These are phyloP conservation scores for Psilopsiagon aymara DNA, from an alignment of 2,113 vertebrate species.

Conservation along the genomic window DNA sequence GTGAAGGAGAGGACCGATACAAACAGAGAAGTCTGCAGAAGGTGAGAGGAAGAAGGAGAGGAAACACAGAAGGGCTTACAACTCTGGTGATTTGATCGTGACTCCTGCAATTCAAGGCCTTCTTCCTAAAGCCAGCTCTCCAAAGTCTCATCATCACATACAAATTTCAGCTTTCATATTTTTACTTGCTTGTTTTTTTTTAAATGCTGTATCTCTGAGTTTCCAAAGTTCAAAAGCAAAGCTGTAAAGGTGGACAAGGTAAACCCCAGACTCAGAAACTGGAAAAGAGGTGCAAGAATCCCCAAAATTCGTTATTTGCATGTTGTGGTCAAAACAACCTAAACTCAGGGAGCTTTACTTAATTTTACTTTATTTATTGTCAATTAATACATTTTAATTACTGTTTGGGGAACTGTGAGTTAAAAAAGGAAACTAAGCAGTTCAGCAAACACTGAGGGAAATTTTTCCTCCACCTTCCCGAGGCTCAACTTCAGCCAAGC, in stretches of 20 bases:
- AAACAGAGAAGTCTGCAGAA: not conserved
- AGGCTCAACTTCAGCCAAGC: not conserved
- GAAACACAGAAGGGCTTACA: not conserved
- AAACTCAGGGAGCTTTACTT: not conserved
- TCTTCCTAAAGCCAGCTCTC: not conserved
- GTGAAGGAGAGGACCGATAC: not conserved
- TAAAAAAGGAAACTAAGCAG: not conserved
- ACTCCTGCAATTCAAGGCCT: not conserved
- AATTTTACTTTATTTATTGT: not conserved
- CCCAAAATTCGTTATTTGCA: not conserved
- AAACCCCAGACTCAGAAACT: not conserved
- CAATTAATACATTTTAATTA: not conserved
- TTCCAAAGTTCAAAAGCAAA: not conserved
- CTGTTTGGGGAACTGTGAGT: not conserved
- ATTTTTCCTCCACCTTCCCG: not conserved
- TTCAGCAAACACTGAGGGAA: not conserved
- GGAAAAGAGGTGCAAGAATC: not conserved
- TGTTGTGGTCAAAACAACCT: accelerated
- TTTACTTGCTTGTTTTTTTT: not conserved
- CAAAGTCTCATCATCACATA: not conserved
- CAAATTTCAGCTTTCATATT: not conserved
- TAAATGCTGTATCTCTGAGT: not conserved
- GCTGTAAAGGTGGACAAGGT: not conserved
- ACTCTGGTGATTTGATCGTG: accelerated
- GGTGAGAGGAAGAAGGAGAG: not conserved